Base-by-base conservation (phyloP, 1,140 invertebrate genomes). In the Lordiphosa stackelbergi region DNA sequence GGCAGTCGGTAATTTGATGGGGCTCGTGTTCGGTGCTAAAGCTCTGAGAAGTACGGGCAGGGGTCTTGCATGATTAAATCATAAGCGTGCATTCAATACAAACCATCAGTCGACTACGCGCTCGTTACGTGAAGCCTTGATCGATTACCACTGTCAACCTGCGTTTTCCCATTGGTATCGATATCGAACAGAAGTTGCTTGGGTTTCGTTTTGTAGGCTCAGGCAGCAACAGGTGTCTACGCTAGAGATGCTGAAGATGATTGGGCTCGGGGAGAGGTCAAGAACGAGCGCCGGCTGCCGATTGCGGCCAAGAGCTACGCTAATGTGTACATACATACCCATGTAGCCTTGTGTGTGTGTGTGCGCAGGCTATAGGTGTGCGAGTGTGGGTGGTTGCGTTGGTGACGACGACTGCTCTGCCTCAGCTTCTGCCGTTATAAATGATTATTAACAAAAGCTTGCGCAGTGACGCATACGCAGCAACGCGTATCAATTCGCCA, bases 261-360 rank as follows among this genome's bases (percentile, higher is more conserved):
- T 11, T 46, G 24, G 34, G 43, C 11, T 31, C 31, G 11, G 43
- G 43, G 6, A 31, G 28, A 31, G 43, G 11, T 34, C 43, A 28
- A 9, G 31, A 34, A 10, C 43, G 11, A 46, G 43, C 24, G 11
- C 43, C 12, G 5, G 42, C 10, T 45, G 22, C n/a, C 43, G 43
- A 46, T 46, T 34, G 43, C 22, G 43, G 43, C 31, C 43, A 46
- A 46, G 24, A 46, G 43, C 43, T 46, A 31, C 7, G 28, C 28
- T 8, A 31, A 31, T 31, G 6, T 28, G 4, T 6, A 31, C 9
- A 40, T 13, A 45, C 24, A 12, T 31, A 40, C 37, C 0, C 13
- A 40, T 2, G 12, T 13, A n/a, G 28, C 34, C 10, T 10, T 35
- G 13, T 36, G 8, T 16, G 11, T 48, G 13, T 47, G 45, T 13